Base-by-base conservation (phyloP, 2,113 vertebrate species). In the Lophius piscatorius region DNA sequence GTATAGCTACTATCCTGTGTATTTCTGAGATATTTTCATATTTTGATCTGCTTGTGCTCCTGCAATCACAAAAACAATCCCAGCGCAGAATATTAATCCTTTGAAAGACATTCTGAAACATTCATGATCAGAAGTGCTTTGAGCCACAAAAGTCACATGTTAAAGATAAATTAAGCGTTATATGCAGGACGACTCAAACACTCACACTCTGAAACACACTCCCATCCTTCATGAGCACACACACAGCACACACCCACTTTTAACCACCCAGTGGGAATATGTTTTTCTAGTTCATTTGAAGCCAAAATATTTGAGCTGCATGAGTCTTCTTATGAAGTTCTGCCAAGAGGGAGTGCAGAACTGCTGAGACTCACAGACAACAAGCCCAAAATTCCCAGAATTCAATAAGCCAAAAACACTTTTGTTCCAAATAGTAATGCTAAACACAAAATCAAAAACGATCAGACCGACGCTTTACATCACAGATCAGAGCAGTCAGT, bases 201-300 rank as follows among this genome's bases (percentile, higher is more conserved):
- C 31, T 31, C 38, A 42, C 13, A 61, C 69, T 21, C 33, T 21
- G 49, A 24, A 51, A 56, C 67, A 36, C 55, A 35, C 52, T 16
- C 56, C 40, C 38, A 50, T 62, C 56, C 69, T 78, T 60, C 56
- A 35, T 70, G 61, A 70, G 64, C 64, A 49, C 73, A 77, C 76
- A 54, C 8, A 22, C 17, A 46, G 55, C 41, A 46, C 81, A 81
- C 72, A 54, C 85, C 81, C 74, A 82, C 87, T 75, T 87, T 77
- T 68, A 87, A 75, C 82, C 76, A 74, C 86, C 70, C 89, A 88
- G 85, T 70, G 84, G 82, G 87, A 83, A 78, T 63, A 76, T 92
- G 90, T 92, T 91, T 91, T 90, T 81, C 70, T 89, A 89, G 85
- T 83, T 91, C 85, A 88, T 87, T 90, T 88, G 90, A 91, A 84